Percentiles rank a stretch among this genome's conserved stretches.
Evolutionary conservation across 2,113 vertebrate genomes (phyloP).

Genomic region (Arvicanthis niloticus): DNA sequence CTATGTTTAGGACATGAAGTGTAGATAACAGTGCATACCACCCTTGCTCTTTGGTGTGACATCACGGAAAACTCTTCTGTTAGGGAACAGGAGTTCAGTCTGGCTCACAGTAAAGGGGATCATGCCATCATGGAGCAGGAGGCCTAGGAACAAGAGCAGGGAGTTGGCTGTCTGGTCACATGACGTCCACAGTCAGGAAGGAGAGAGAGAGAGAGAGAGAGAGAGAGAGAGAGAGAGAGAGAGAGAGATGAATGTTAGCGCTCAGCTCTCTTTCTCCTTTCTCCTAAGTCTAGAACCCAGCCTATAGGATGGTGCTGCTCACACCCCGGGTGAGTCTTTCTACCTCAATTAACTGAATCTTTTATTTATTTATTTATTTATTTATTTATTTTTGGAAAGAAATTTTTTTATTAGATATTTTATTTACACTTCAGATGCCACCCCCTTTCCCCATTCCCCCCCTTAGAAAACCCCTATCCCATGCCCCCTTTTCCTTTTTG

Average conservation of each 20-base stretch:
- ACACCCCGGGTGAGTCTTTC: neutral
- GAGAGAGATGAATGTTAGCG: neutral
- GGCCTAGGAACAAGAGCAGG: neutral
- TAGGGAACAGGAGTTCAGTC: neutral
- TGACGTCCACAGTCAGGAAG: neutral
- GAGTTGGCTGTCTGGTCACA: neutral
- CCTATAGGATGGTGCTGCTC: too few species aligned
- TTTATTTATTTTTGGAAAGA: too few species aligned
- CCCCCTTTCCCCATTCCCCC: too few species aligned
- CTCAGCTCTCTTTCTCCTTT: neutral
- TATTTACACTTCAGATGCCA: too few species aligned
- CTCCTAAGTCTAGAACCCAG: neutral
- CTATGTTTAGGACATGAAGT: rapidly evolving
- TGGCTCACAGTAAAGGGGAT: neutral
- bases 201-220: neutral
- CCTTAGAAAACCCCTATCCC: too few species aligned
- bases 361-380: too few species aligned
- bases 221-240: neutral
- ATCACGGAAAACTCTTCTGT: neutral
- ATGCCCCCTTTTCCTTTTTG: too few species aligned
- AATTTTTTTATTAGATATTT: too few species aligned
- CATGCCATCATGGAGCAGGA: neutral
- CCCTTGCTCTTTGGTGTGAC: neutral
- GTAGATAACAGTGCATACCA: neutral
- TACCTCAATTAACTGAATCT: too few species aligned